phyloP scores from a whole-genome alignment of 1,140 invertebrate genomes.

The Physella acuta region DNA sequence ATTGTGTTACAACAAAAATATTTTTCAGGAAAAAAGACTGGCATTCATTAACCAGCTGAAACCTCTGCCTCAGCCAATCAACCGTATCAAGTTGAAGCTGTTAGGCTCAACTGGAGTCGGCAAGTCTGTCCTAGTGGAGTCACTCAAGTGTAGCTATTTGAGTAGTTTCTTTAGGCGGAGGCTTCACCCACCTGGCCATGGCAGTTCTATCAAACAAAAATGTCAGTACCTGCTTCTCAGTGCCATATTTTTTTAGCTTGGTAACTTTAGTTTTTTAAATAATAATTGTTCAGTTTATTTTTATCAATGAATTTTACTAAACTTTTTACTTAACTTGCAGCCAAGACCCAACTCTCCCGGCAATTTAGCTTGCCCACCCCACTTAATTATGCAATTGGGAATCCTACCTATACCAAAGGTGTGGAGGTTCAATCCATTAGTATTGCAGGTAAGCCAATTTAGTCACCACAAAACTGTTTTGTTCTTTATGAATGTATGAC shows the following conservation, averaged over 20 bases:
- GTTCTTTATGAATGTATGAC: too few relatives aligned
- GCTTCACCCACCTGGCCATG: conserved; percentile 2
- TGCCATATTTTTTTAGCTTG: background rate
- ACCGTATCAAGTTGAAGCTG: conserved; percentile 74
- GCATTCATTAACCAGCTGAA: conserved; percentile 73
- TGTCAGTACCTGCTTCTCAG: background rate
- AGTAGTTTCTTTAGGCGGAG: conserved; percentile 53
- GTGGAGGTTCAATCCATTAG: conserved; percentile 70
- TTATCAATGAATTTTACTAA: background rate
- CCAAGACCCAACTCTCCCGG: conserved; percentile 38
- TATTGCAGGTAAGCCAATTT: conserved; percentile 52
- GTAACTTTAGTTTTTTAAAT: background rate
- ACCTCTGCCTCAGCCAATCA: conserved; percentile 65
- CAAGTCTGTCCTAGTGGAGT: conserved; percentile 75
- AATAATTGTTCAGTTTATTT: background rate
- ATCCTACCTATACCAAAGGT: conserved; percentile 71
- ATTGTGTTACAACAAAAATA: too few relatives aligned
- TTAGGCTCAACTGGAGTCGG: conserved; percentile 78
- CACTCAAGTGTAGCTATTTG: conserved; percentile 65
- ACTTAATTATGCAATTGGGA: conserved; percentile 57
- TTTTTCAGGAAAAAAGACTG: conserved; percentile 65
- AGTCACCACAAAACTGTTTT: background rate
- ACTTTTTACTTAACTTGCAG: background rate
- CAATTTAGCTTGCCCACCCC: conserved; percentile 54
- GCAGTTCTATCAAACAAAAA: background rate